phyloP scores from a whole-genome alignment of 2,797 vertebrate genomes.

The Nannoperca australis region DNA sequence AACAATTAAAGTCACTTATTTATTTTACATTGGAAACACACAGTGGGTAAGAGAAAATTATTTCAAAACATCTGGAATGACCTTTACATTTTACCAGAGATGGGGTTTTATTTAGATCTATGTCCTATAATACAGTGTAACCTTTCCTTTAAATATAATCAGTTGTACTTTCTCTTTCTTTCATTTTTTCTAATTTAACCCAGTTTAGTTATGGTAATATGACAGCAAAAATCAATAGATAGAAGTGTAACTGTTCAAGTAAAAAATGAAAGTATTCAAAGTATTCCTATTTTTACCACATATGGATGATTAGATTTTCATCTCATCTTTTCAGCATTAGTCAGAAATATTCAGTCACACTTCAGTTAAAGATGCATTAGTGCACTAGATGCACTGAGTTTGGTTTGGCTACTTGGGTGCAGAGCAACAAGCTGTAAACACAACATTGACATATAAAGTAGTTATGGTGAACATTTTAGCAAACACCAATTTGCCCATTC shows the following conservation, averaged over 20 bases:
- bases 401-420: neutral
- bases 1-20: neutral
- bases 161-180: conserved; percentile 1
- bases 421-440: neutral
- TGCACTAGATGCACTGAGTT: neutral
- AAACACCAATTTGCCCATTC: neutral
- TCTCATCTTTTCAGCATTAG: neutral
- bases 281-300: neutral
- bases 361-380: conserved; percentile 4
- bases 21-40: neutral
- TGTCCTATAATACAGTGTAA: neutral
- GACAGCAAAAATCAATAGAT: neutral
- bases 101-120: conserved; percentile 3
- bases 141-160: conserved; percentile 44
- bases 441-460: neutral
- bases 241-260: neutral
- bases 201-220: conserved; percentile 1
- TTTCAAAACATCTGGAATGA: conserved; percentile 13
- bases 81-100: conserved; percentile 23
- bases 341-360: neutral
- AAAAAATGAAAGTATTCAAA: neutral
- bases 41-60: neutral
- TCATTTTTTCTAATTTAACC: conserved; percentile 35
- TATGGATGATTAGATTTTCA: neutral
- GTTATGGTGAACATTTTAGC: neutral